Conservation (phyloP, 2,888 invertebrate genomes). For the Idaea biselata region DNA sequence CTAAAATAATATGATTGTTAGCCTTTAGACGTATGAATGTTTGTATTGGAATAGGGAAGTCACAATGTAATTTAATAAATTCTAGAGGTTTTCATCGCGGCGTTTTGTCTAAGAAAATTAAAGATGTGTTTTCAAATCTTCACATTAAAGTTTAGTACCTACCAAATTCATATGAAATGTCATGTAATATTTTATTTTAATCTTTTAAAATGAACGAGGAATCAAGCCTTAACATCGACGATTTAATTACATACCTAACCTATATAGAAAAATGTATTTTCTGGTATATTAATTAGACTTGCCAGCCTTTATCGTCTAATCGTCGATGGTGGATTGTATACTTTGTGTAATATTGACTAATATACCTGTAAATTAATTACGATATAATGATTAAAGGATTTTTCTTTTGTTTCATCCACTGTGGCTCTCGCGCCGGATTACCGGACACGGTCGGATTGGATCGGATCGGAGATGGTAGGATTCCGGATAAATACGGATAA, state of each 20-base stretch:
- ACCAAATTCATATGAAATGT: not conserved
- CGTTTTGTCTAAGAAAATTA: not conserved
- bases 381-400: constrained; percentile 69
- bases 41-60: not conserved
- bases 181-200: not conserved
- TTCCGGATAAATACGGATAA: constrained; percentile 29
- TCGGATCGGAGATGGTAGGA: constrained; percentile 36
- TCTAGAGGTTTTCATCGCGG: not conserved
- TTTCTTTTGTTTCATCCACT: constrained; percentile 81
- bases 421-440: constrained; percentile 66
- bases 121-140: not conserved
- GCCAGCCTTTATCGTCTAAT: not conserved
- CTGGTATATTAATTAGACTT: not conserved
- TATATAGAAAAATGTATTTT: not conserved
- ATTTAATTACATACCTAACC: not conserved
- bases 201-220: not conserved
- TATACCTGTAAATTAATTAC: constrained; percentile 28
- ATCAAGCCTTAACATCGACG: not conserved
- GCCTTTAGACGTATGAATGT: not conserved
- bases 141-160: not conserved
- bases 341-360: constrained; percentile 17
- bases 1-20: not conserved
- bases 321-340: not conserved
- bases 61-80: not conserved
- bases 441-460: constrained; percentile 64